Evolutionary conservation across 64 coral and sea anemone species (phyloP).

Genomic region (Orbicella faveolata): DNA sequence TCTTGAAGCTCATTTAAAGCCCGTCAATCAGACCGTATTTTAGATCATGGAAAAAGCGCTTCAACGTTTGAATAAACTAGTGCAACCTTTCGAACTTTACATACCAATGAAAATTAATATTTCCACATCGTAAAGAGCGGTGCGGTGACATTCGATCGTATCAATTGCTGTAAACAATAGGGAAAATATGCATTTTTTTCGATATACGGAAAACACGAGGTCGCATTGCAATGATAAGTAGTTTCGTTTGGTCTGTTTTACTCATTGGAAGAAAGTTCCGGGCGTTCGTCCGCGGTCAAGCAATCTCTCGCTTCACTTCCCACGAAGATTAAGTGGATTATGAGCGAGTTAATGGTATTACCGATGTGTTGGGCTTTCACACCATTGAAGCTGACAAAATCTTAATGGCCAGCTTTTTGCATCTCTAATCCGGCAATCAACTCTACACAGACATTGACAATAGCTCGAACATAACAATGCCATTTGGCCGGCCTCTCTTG

Average conservation of each 20-base stretch:
- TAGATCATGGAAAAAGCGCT: neutral
- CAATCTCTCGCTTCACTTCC: constrained; percentile 1
- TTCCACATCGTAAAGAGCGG: neutral
- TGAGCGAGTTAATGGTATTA: constrained; percentile 3
- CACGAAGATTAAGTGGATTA: constrained; percentile 46
- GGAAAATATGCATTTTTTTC: neutral
- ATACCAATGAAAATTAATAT: constrained; percentile 7
- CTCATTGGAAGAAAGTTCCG: neutral
- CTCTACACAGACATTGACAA: neutral
- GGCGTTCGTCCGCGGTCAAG: neutral
- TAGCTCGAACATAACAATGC: neutral
- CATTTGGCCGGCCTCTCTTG: neutral
- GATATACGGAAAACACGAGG: neutral
- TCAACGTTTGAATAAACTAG: neutral
- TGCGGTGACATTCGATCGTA: neutral
- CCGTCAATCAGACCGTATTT: too few species aligned
- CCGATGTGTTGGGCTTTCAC: constrained; percentile 34
- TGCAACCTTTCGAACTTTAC: neutral
- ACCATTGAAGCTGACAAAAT: constrained; percentile 17
- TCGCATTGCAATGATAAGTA: neutral
- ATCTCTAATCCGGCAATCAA: constrained; percentile 27
- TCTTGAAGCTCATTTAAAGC: neutral
- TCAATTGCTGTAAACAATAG: neutral
- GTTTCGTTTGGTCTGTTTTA: constrained; percentile 20
- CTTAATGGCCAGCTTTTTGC: constrained; percentile 35